Percentiles rank a stretch among this genome's conserved stretches.
Conservation (phyloP, 2,113 vertebrate species). For the Dendropsophus ebraccatus region DNA sequence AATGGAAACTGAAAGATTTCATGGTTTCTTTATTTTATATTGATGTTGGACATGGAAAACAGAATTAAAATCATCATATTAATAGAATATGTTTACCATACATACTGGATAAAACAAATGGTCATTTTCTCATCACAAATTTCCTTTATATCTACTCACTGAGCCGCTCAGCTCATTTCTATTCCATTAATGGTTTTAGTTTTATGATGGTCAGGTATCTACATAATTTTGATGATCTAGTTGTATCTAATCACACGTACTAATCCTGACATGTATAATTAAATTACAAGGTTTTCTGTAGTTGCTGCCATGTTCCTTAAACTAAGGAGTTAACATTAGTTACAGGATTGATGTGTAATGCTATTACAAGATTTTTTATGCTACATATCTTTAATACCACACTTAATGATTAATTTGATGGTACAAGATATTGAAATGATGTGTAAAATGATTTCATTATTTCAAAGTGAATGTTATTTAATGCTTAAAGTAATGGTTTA, state of each 20-base stretch:
- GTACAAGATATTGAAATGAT: conserved; percentile 53
- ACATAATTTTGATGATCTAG: not conserved
- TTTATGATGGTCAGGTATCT: not conserved
- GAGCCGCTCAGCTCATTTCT: too few relatives aligned
- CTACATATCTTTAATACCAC: conserved; percentile 33
- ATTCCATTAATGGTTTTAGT: not conserved
- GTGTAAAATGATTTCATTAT: conserved; percentile 42
- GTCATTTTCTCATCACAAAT: too few relatives aligned
- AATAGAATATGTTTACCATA: too few relatives aligned
- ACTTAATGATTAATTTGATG: conserved; percentile 50
- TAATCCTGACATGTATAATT: not conserved
- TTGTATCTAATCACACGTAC: not conserved
- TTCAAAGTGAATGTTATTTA: conserved; percentile 51
- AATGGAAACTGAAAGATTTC: too few relatives aligned
- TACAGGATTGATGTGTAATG: conserved; percentile 14
- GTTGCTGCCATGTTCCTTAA: not conserved
- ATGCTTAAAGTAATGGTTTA: conserved; percentile 52
- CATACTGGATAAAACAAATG: too few relatives aligned
- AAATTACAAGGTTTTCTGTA: not conserved
- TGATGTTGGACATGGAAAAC: too few relatives aligned
- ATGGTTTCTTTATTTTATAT: too few relatives aligned
- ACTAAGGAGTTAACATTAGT: not conserved
- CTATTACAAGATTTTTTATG: not conserved
- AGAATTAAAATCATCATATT: too few relatives aligned
- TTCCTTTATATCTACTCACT: too few relatives aligned